Evolutionary conservation across 2,888 invertebrate genomes (phyloP).

Genomic region (Congeria kusceri): DNA sequence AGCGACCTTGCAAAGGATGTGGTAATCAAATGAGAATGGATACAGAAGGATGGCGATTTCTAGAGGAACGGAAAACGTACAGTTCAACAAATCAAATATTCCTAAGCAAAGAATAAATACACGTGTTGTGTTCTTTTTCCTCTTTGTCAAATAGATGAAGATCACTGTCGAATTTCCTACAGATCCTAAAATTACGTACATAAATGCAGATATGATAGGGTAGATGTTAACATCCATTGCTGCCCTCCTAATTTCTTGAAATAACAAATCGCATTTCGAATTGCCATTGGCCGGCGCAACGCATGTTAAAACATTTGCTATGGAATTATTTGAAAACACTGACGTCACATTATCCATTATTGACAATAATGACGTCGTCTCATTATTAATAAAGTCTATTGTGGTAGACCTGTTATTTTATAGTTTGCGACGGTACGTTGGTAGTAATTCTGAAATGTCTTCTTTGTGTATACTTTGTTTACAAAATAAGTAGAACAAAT

Average conservation of each 20-base stretch:
- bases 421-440: too few relatives aligned
- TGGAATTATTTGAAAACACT: too few relatives aligned
- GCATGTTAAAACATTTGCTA: too few relatives aligned
- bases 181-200: slow-evolving; percentile 20
- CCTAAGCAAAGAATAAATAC: slow-evolving; percentile 56
- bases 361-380: too few relatives aligned
- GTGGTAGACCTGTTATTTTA: too few relatives aligned
- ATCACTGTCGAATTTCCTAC: slow-evolving; percentile 57
- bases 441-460: too few relatives aligned
- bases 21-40: slow-evolving; percentile 42
- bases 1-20: slow-evolving; percentile 57
- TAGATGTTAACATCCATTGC: slow-evolving; percentile 31
- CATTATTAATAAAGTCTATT: too few relatives aligned
- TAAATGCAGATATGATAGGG: slow-evolving; percentile 39
- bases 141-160: slow-evolving; percentile 50
- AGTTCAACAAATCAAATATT: slow-evolving; percentile 49
- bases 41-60: slow-evolving; percentile 49
- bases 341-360: too few relatives aligned
- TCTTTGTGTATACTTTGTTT: too few relatives aligned
- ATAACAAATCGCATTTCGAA: slow-evolving; percentile 18
- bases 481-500: too few relatives aligned
- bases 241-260: slow-evolving; percentile 13
- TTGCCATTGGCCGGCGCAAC: background rate
- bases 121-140: slow-evolving; percentile 57
- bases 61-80: slow-evolving; percentile 55